Percentiles rank a stretch among this genome's conserved stretches.
phyloP scores from a whole-genome alignment of 2,113 vertebrate species.

The Potamarius usumacintae region DNA sequence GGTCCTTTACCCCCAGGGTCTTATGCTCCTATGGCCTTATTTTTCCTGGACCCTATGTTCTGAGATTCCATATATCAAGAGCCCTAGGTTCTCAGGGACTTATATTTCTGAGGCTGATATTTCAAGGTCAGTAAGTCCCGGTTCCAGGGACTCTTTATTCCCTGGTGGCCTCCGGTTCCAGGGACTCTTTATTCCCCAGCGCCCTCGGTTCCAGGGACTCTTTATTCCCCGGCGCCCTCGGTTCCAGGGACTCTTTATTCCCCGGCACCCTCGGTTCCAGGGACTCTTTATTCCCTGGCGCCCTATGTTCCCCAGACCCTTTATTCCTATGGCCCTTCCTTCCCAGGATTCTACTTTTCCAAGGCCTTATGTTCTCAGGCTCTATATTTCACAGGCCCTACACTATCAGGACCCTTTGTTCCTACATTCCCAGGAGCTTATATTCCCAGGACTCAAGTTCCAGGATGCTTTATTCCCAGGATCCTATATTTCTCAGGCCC shows the following conservation, averaged over 20 bases:
- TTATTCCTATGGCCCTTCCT: neutral
- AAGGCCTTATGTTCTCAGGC: neutral
- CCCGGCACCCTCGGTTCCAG: too few relatives aligned
- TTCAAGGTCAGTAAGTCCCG: too few relatives aligned
- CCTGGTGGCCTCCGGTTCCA: too few relatives aligned
- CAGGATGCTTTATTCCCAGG: neutral
- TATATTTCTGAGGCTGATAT: too few relatives aligned
- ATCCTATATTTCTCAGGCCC: neutral
- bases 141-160: too few relatives aligned
- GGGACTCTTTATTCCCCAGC: too few relatives aligned
- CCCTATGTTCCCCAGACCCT: neutral
- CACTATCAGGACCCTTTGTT: neutral
- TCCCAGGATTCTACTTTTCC: neutral
- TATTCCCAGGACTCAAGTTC: neutral
- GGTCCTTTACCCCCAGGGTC: neutral
- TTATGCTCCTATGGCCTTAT: neutral
- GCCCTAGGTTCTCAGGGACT: neutral
- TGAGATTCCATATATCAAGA: neutral
- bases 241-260: too few relatives aligned
- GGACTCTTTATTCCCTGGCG: too few relatives aligned
- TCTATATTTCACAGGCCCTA: neutral
- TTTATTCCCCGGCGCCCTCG: too few relatives aligned
- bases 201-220: too few relatives aligned
- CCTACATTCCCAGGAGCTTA: neutral
- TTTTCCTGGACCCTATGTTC: neutral